Conservation (phyloP, 2,888 invertebrate genomes). For the Macropis europaea region DNA sequence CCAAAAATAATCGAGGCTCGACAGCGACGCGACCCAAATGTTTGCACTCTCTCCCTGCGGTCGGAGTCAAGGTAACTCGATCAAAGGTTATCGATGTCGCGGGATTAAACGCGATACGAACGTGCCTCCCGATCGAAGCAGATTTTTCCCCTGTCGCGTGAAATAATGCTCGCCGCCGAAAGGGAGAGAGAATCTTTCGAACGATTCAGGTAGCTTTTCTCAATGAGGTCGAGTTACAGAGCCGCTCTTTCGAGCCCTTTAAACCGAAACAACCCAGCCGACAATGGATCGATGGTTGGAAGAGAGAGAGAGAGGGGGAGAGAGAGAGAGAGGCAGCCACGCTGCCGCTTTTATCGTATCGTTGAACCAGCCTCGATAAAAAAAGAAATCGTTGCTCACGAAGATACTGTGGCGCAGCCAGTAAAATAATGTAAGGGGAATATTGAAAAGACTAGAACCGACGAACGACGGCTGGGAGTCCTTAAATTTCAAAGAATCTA, state of each 20-base stretch:
- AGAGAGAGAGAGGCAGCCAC: background rate
- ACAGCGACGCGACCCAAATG: background rate
- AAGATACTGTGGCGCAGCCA: too few relatives aligned
- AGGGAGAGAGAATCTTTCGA: slow-evolving; percentile 6
- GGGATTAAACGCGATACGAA: slow-evolving; percentile 3
- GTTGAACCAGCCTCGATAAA: slow-evolving; percentile 1
- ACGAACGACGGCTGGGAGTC: too few relatives aligned
- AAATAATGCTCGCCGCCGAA: background rate
- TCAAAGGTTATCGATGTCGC: slow-evolving; percentile 22
- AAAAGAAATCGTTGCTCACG: background rate
- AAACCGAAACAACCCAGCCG: slow-evolving; percentile 28
- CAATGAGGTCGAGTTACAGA: slow-evolving; percentile 25
- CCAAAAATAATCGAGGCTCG: slow-evolving; percentile 1
- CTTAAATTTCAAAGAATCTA: too few relatives aligned
- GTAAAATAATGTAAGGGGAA: too few relatives aligned
- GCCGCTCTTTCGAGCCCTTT: slow-evolving; percentile 18
- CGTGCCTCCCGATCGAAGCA: background rate
- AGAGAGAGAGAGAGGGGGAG: slow-evolving; percentile 5
- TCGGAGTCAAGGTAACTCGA: slow-evolving; percentile 18
- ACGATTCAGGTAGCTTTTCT: slow-evolving; percentile 36
- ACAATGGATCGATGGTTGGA: slow-evolving; percentile 36
- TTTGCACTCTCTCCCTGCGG: background rate
- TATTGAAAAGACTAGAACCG: too few relatives aligned
- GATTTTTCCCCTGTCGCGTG: background rate
- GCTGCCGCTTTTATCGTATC: background rate